Evolutionary conservation across 2,888 invertebrate species (phyloP).

Genomic region (Gryllus longicercus): DNA sequence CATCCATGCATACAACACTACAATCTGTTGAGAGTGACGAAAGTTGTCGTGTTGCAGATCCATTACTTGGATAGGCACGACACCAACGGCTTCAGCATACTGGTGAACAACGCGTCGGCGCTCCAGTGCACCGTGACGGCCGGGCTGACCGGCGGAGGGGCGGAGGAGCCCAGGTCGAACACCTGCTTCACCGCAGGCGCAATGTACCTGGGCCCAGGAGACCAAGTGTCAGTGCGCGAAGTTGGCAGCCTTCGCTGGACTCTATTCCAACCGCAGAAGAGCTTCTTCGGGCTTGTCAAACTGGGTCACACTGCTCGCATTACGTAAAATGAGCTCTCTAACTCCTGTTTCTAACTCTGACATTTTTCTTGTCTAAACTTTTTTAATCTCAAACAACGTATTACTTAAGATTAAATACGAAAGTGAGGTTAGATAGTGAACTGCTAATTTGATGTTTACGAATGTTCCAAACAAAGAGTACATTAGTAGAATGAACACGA

Average conservation of each 20-base stretch:
- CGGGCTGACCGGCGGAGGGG: constrained; percentile 50
- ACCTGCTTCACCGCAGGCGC: constrained; percentile 72
- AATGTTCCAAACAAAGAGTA: no score
- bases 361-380: no score
- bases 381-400: no score
- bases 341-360: no score
- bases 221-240: constrained; percentile 66
- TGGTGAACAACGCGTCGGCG: constrained; percentile 59
- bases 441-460: no score
- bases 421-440: no score
- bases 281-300: constrained; percentile 78
- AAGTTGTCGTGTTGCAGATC: constrained; percentile 54
- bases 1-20: no score
- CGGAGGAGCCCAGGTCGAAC: constrained; percentile 59
- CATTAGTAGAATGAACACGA: no score
- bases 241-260: constrained; percentile 65
- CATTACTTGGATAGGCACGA: constrained; percentile 76
- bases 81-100: constrained; percentile 69
- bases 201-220: constrained; percentile 60
- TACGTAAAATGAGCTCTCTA: not conserved
- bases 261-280: constrained; percentile 70
- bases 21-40: no score
- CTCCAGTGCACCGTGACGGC: constrained; percentile 72
- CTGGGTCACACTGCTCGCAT: constrained; percentile 53
- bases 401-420: no score